Evolutionary conservation across 2,888 invertebrate genomes (phyloP).

Genomic region (Caenorhabditis plicata): DNA sequence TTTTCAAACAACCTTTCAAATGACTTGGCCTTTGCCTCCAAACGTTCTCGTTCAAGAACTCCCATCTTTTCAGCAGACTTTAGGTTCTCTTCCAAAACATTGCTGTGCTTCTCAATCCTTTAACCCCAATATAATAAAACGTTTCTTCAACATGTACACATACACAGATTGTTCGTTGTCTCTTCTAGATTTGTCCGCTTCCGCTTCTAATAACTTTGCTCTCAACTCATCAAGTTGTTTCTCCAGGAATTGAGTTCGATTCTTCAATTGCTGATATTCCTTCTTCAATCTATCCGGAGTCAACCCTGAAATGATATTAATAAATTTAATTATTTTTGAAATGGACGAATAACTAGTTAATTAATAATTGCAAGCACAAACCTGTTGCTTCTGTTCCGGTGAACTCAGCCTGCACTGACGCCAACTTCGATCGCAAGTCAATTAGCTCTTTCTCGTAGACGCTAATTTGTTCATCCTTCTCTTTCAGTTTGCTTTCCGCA

Average conservation of each 20-base stretch:
- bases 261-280: conserved; percentile 45
- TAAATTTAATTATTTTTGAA: not conserved
- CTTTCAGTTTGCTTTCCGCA: conserved; percentile 13
- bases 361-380: no score
- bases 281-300: conserved; percentile 43
- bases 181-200: conserved; percentile 22
- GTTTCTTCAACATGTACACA: not conserved
- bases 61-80: conserved; percentile 35
- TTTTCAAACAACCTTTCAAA: conserved; percentile 8
- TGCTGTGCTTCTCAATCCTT: conserved; percentile 19
- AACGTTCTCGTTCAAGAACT: conserved; percentile 27
- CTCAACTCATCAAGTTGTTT: conserved; percentile 41
- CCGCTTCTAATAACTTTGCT: conserved; percentile 24
- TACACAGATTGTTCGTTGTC: conserved; percentile 24
- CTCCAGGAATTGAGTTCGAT: conserved; percentile 40
- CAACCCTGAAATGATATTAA: conserved; percentile 17
- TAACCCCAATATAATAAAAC: no score
- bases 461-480: conserved; percentile 29
- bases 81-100: conserved; percentile 35
- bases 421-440: conserved; percentile 28
- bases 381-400: conserved; percentile 11
- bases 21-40: conserved; percentile 20
- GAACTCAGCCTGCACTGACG: conserved; percentile 18
- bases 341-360: no score
- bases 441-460: conserved; percentile 16